Evolutionary conservation across 2,797 vertebrate genomes (phyloP), one percentile per base, ranked within the genome.

Genomic region (Xenentodon cancila): DNA sequence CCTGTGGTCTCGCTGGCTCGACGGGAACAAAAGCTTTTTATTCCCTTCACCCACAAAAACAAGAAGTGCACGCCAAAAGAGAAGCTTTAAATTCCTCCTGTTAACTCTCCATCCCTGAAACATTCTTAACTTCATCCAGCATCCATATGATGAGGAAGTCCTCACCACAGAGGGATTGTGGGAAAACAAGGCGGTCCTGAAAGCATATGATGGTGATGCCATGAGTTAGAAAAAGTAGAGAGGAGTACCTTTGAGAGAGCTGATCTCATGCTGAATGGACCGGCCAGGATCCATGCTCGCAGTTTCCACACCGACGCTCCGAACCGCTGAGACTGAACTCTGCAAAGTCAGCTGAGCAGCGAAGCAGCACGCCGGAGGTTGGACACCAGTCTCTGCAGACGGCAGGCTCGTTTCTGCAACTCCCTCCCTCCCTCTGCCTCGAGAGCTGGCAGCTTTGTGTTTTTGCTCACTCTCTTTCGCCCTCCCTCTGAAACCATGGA

Each of bases 221-320:
- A 56, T 19, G 46, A 62, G 54, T 43, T 59, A 79, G 73, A 64
- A 54, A 47, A 57, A 52, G 37, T 37, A 1, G 1, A 16, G 70
- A 63, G 27, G 44, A 42, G 72, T 93, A 95, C 94, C 94, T 95
- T 95, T 95, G 13, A 95, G 94, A 59, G 94, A 95, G 88, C 88
- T 92, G 92, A 95, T 96, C 91, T 96, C 95, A 0, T 95, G 93
- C 90, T 96, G 95, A 81, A 96, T 96, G 57, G 95, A 95, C 71
- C 95, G 80, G 2, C 86, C 91, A 20, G 89, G 83, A 80, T 96
- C 94, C 94, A 95, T 94, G 81, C 71, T 67, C 15, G 0, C 57
- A 3, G 20, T 40, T 7, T 68, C 53, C 44, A 27, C 18, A 12
- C 56, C 15, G 51, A 71, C 50, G 45, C 62, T 77, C 48, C 54